Evolutionary conservation across 1,140 invertebrate genomes (phyloP).

Genomic region (Augochlora pura): DNA sequence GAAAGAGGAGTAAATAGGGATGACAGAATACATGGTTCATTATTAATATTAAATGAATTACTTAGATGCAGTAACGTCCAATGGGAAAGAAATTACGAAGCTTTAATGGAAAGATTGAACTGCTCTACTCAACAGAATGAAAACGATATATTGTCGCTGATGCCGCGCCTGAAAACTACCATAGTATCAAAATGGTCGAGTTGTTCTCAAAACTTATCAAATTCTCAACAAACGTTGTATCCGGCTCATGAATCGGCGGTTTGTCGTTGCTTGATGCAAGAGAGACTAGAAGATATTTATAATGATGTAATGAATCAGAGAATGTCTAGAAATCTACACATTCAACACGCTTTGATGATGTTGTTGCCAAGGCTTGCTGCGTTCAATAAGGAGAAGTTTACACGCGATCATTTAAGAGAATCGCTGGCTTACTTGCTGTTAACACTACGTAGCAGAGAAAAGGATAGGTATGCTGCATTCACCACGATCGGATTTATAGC

Average conservation of each 20-base stretch:
- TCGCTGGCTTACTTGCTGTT: constrained; percentile 90
- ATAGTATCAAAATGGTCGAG: constrained; percentile 81
- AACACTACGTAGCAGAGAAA: constrained; percentile 88
- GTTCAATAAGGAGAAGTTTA: constrained; percentile 92
- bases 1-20: constrained; percentile 92
- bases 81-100: constrained; percentile 91
- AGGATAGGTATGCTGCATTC: constrained; percentile 92
- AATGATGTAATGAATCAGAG: constrained; percentile 90
- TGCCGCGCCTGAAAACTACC: constrained; percentile 82
- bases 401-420: constrained; percentile 87
- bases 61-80: constrained; percentile 94
- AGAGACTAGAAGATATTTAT: constrained; percentile 93
- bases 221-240: constrained; percentile 67
- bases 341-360: constrained; percentile 93
- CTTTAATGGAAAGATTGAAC: constrained; percentile 82
- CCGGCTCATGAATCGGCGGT: constrained; percentile 91
- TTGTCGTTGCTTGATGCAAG: constrained; percentile 90
- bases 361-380: constrained; percentile 97
- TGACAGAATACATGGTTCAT: constrained; percentile 95
- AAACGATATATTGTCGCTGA: constrained; percentile 83
- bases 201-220: constrained; percentile 65
- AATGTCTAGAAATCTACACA: constrained; percentile 87
- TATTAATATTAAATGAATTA: constrained; percentile 97
- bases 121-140: constrained; percentile 78
- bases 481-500: constrained; percentile 94